Percentiles rank a stretch among this genome's conserved stretches.
phyloP scores from a whole-genome alignment of 2,797 vertebrate genomes.

The Phaenicophaeus curvirostris region DNA sequence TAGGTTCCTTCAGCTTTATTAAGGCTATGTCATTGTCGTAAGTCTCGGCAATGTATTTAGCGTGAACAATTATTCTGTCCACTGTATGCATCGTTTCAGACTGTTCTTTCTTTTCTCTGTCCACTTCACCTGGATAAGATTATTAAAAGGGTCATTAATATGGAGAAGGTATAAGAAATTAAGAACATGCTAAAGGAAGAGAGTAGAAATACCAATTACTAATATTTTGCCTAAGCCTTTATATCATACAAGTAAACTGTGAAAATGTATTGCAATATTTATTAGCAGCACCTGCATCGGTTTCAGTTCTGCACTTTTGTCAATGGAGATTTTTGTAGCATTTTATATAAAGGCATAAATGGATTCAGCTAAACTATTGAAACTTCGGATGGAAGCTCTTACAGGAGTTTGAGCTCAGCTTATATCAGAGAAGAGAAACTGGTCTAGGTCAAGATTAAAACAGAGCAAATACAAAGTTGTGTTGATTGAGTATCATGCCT shows the following conservation, averaged over 20 bases:
- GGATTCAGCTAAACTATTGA: not conserved
- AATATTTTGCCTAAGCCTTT: not conserved
- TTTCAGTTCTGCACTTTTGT: not conserved
- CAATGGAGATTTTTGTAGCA: not conserved
- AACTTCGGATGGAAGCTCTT: not conserved
- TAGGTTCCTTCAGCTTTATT: slow-evolving; percentile 83
- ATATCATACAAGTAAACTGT: not conserved
- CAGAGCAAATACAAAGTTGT: not conserved
- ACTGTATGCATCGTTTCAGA: slow-evolving; percentile 74
- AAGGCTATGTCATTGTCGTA: slow-evolving; percentile 92
- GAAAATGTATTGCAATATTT: not conserved
- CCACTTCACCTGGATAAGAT: slow-evolving; percentile 83
- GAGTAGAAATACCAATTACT: not conserved
- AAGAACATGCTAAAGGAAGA: not conserved
- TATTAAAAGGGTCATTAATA: not conserved
- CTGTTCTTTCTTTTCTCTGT: slow-evolving; percentile 72
- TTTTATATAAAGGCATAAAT: not conserved
- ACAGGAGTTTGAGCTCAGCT: not conserved
- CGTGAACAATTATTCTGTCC: slow-evolving; percentile 79
- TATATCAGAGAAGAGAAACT: not conserved
- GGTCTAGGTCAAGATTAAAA: not conserved
- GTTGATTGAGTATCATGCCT: not conserved
- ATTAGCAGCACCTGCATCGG: not conserved
- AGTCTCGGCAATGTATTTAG: slow-evolving; percentile 75
- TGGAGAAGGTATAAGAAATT: not conserved